phyloP scores from a whole-genome alignment of 2,888 invertebrate genomes.

The Athrips mouffetella region DNA sequence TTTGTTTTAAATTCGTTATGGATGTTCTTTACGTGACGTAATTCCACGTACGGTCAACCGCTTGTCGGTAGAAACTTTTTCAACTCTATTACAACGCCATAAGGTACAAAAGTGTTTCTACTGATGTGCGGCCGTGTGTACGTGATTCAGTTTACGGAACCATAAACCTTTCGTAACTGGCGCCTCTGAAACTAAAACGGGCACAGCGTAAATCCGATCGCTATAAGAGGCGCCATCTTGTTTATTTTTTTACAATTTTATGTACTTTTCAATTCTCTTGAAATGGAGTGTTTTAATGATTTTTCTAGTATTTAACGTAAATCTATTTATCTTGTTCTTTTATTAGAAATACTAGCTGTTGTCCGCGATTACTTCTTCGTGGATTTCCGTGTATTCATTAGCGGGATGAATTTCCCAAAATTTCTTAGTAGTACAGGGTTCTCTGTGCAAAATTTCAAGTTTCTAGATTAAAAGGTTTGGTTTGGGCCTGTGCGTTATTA shows the following conservation, averaged over 20 bases:
- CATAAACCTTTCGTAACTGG: conserved; percentile 40
- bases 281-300: background rate
- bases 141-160: conserved; percentile 48
- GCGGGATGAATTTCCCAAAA: too few relatives aligned
- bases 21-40: background rate
- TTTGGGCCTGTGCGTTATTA: too few relatives aligned
- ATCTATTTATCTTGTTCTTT: background rate
- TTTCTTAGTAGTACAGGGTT: too few relatives aligned
- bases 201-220: conserved; percentile 21
- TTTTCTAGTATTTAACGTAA: background rate
- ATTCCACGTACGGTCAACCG: conserved; percentile 44
- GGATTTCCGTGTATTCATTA: too few relatives aligned
- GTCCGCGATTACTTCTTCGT: too few relatives aligned
- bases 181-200: conserved; percentile 33
- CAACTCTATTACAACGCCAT: too few relatives aligned
- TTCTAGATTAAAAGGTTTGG: too few relatives aligned
- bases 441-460: too few relatives aligned
- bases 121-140: too few relatives aligned
- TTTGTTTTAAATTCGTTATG: background rate
- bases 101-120: too few relatives aligned
- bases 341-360: too few relatives aligned
- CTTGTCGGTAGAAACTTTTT: too few relatives aligned
- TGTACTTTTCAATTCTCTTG: background rate
- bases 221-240: conserved; percentile 9
- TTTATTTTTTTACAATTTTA: background rate